Evolutionary conservation across 2,113 vertebrate genomes (phyloP).

Genomic region (Marcusenius ussheri): DNA sequence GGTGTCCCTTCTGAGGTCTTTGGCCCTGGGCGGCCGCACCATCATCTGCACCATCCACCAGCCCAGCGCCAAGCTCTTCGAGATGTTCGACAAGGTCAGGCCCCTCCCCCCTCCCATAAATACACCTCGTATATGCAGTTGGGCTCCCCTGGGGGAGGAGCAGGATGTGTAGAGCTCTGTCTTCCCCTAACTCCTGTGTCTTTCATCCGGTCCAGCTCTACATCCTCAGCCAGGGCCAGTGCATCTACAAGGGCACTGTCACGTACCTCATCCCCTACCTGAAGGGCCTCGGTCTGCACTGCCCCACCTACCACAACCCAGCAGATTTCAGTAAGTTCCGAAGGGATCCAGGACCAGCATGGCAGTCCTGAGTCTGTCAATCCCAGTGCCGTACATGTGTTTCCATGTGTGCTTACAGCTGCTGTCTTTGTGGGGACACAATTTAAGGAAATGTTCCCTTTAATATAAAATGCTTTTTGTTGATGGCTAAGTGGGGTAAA

Average conservation of each 20-base stretch:
- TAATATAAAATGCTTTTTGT: not conserved
- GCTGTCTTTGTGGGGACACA: not conserved
- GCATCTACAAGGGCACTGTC: conserved; percentile 92
- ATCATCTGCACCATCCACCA: conserved; percentile 99
- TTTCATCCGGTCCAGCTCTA: conserved; percentile 68
- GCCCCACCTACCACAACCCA: conserved; percentile 95
- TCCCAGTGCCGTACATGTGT: not conserved
- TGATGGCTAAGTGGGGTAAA: not conserved
- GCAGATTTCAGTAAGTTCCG: conserved; percentile 92
- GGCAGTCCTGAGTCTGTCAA: not conserved
- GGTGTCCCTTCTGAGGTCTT: conserved; percentile 87
- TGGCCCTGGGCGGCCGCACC: conserved; percentile 90
- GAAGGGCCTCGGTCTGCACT: conserved; percentile 92
- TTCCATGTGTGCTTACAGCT: not conserved
- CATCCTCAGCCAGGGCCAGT: conserved; percentile 97
- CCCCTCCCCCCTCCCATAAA: not conserved
- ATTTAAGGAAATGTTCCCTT: not conserved
- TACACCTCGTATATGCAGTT: not conserved
- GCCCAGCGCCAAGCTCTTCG: conserved; percentile 97
- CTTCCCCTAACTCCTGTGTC: not conserved
- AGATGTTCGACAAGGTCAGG: conserved; percentile 97
- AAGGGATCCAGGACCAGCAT: not conserved
- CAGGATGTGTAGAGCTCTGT: not conserved
- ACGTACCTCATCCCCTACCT: conserved; percentile 94
- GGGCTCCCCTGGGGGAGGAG: not conserved